Conservation (phyloP, 2,113 vertebrate genomes). For the Dipodomys ordii region DNA sequence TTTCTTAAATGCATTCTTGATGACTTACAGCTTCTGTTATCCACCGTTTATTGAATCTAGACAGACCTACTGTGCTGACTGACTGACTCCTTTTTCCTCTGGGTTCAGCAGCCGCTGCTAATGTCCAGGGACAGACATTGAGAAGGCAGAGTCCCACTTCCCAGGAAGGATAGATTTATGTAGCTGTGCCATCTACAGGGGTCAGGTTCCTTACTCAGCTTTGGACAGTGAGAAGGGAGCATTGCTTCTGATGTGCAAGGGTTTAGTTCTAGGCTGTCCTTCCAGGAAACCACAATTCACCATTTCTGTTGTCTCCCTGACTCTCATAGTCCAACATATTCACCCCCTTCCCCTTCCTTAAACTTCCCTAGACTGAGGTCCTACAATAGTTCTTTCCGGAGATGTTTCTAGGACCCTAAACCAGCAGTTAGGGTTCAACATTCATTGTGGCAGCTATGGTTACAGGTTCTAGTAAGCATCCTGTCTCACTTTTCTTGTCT, state of each 20-base stretch:
- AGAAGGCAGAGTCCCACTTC: neutral
- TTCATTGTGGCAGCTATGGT: neutral
- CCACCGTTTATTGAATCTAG: constrained; percentile 56
- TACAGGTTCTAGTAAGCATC: neutral
- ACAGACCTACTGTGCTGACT: neutral
- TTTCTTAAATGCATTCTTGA: constrained; percentile 18
- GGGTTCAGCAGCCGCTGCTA: neutral
- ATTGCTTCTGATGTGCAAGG: neutral
- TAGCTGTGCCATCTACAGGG: neutral
- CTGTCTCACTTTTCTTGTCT: neutral
- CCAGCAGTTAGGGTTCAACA: neutral
- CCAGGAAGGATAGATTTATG: neutral
- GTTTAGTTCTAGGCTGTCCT: neutral
- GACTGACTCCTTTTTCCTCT: neutral
- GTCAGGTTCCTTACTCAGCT: neutral
- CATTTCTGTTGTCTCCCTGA: neutral
- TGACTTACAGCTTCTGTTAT: constrained; percentile 31
- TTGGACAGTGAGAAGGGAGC: neutral
- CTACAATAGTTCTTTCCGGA: neutral
- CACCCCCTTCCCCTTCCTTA: neutral
- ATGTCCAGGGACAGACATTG: neutral
- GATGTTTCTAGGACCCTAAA: neutral
- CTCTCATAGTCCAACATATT: neutral
- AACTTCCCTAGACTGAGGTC: neutral
- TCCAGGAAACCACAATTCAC: neutral